Evolutionary conservation across 2,113 vertebrate species (phyloP).

Genomic region (Colius striatus): DNA sequence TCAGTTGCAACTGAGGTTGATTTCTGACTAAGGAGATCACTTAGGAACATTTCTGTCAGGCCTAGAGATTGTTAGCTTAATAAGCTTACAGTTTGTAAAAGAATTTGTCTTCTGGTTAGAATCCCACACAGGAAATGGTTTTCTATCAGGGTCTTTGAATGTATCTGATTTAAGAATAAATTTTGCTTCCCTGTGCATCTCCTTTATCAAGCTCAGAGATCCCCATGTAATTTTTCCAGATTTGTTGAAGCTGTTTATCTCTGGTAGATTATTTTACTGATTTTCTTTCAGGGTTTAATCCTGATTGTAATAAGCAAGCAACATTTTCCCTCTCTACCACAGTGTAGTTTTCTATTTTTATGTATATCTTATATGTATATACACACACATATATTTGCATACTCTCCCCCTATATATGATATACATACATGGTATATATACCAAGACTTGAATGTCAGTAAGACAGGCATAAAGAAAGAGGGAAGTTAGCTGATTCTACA

Average conservation of each 20-base stretch:
- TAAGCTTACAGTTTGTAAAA: background rate
- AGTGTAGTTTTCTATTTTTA: background rate
- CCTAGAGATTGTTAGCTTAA: background rate
- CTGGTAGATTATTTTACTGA: background rate
- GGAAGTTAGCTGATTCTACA: background rate
- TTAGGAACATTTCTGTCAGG: background rate
- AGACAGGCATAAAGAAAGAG: background rate
- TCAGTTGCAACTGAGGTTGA: background rate
- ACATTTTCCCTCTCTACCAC: background rate
- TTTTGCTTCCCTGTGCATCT: background rate
- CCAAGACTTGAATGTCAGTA: background rate
- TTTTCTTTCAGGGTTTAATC: background rate
- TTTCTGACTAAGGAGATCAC: background rate
- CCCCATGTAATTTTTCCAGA: background rate
- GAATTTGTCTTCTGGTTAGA: background rate
- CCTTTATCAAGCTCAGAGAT: background rate
- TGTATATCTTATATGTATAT: background rate
- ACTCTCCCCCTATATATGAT: accelerated
- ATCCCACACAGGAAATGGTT: background rate
- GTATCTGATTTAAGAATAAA: background rate
- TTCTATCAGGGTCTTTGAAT: background rate
- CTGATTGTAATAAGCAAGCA: background rate
- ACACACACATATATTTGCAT: background rate
- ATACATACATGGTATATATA: background rate
- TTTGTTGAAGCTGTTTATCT: background rate